Conservation (phyloP, 2,113 vertebrate genomes). For the Larimichthys polyactis region DNA sequence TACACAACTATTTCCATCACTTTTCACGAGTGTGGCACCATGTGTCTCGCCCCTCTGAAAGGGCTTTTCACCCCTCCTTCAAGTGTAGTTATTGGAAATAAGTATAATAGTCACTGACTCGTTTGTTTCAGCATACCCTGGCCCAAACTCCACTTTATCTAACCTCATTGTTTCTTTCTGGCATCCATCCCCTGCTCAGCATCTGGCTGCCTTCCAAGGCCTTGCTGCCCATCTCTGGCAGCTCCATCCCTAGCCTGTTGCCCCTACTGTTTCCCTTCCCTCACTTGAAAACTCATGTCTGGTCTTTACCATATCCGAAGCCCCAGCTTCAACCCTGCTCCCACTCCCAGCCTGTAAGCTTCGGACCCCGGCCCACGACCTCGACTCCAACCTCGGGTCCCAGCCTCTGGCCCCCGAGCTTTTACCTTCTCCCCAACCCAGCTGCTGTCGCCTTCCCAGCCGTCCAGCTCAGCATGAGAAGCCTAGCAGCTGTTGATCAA, state of each 20-base stretch:
- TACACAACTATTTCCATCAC: not conserved
- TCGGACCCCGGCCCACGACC: slow-evolving; percentile 21
- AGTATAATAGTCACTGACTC: not conserved
- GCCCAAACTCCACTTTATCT: slow-evolving; percentile 33
- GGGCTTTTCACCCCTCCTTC: not conserved
- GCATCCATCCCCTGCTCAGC: slow-evolving; percentile 49
- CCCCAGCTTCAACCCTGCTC: slow-evolving; percentile 17
- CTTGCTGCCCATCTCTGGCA: slow-evolving; percentile 39
- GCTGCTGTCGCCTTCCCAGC: slow-evolving; percentile 78
- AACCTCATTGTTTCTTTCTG: slow-evolving; percentile 58
- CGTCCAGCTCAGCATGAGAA: slow-evolving; percentile 83
- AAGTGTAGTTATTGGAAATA: not conserved
- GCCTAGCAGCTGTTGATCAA: slow-evolving; percentile 85
- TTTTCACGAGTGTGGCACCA: not conserved
- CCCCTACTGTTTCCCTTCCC: slow-evolving; percentile 38
- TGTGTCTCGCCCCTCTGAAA: no score
- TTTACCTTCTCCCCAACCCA: slow-evolving; percentile 69
- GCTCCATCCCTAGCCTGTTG: slow-evolving; percentile 43
- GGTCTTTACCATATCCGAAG: slow-evolving; percentile 6
- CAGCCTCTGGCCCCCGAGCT: slow-evolving; percentile 64
- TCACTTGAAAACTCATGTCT: slow-evolving; percentile 34
- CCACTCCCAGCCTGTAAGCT: slow-evolving; percentile 28
- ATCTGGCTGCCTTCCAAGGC: slow-evolving; percentile 62
- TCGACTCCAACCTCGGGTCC: slow-evolving; percentile 24
- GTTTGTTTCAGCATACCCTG: slow-evolving; percentile 1